Conservation (phyloP, 2,797 vertebrate genomes). For the Anas acuta region DNA sequence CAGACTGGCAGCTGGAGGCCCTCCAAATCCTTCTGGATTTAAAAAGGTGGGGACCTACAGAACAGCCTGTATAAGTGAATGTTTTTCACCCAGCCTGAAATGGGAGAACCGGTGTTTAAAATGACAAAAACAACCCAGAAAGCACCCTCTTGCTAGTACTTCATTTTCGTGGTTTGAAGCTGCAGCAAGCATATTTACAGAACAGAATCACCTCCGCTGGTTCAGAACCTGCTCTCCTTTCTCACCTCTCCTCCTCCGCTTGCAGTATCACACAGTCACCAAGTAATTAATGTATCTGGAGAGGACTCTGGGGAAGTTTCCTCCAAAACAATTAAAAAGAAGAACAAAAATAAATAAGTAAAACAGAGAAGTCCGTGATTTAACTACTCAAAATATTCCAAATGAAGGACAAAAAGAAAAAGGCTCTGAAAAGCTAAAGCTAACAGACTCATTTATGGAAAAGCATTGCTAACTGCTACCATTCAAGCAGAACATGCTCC, state of each 20-base stretch:
- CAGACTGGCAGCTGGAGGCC: background rate
- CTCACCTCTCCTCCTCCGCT: constrained; percentile 29
- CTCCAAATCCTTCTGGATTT: background rate
- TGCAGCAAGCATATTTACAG: background rate
- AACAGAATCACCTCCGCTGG: constrained; percentile 1
- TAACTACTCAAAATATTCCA: background rate
- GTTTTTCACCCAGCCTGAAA: background rate
- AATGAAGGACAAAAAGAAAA: background rate
- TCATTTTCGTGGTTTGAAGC: background rate
- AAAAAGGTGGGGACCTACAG: background rate
- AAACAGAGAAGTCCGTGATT: background rate
- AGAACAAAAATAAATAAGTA: too few relatives aligned
- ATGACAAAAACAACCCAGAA: background rate
- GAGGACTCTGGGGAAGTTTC: background rate
- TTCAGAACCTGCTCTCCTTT: constrained; percentile 23
- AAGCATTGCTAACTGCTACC: background rate
- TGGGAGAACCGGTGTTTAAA: background rate
- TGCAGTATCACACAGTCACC: constrained; percentile 29
- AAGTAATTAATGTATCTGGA: constrained; percentile 35
- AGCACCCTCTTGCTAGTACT: background rate
- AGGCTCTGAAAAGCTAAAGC: background rate
- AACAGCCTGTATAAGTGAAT: background rate
- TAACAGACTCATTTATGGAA: background rate
- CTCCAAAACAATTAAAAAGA: background rate
- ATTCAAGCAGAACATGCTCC: background rate